These are phyloP conservation scores for Ditylenchus dipsaci DNA, from an alignment of 1,140 invertebrate species.

Conservation along the genomic window DNA sequence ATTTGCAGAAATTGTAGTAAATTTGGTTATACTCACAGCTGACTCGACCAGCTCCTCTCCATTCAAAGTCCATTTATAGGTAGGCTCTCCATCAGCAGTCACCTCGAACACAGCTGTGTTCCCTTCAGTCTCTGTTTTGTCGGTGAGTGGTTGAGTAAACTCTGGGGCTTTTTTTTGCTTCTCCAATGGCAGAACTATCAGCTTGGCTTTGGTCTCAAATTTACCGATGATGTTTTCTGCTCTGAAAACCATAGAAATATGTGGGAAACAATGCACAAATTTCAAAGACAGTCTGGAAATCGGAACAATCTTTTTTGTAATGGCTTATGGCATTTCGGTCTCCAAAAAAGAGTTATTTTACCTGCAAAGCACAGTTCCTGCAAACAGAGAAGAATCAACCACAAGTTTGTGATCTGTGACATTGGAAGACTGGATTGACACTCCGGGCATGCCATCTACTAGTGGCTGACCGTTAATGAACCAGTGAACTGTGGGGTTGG, in stretches of 20 bases:
- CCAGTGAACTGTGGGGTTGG: slow-evolving; percentile 50
- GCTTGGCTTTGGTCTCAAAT: slow-evolving; percentile 55
- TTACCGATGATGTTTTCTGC: slow-evolving; percentile 53
- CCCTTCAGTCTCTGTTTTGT: slow-evolving; percentile 51
- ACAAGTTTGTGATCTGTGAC: slow-evolving; percentile 51
- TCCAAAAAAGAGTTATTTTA: not conserved
- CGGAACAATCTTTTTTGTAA: no score
- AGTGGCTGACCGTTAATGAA: slow-evolving; percentile 51
- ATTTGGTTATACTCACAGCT: slow-evolving; percentile 28
- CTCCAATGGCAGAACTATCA: slow-evolving; percentile 52
- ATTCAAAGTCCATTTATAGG: slow-evolving; percentile 51
- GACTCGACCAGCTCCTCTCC: slow-evolving; percentile 41
- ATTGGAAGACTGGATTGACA: slow-evolving; percentile 34
- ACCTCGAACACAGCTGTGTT: slow-evolving; percentile 55
- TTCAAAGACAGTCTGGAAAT: no score
- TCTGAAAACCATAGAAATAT: slow-evolving; percentile 6
- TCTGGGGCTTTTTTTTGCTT: slow-evolving; percentile 54
- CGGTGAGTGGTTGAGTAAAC: slow-evolving; percentile 48
- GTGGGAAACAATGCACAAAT: not conserved
- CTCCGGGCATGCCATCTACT: slow-evolving; percentile 36
- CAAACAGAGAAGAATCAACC: slow-evolving; percentile 49
- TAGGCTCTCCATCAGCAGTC: slow-evolving; percentile 52
- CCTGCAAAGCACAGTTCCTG: slow-evolving; percentile 51
- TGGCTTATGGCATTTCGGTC: not conserved
- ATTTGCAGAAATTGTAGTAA: not conserved